Percentiles rank a stretch among this genome's conserved stretches.
phyloP scores from a whole-genome alignment of 1,140 invertebrate species.

The Lordiphosa mommai region DNA sequence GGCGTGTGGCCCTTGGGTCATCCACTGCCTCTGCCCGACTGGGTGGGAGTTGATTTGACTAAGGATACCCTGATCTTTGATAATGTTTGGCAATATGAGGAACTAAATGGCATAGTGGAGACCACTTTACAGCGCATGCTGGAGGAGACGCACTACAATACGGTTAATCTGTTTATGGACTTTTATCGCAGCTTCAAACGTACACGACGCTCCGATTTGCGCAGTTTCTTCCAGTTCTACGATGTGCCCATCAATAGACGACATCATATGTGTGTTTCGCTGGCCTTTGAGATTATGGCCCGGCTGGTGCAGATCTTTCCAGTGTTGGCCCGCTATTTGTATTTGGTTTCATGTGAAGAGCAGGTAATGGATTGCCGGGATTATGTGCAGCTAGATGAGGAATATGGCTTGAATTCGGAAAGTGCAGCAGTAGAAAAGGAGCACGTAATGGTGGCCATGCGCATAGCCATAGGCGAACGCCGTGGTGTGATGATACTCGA shows the following conservation, averaged over 20 bases:
- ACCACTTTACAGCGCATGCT: conserved; percentile 87
- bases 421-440: conserved; percentile 89
- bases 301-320: conserved; percentile 83
- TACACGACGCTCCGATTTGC: conserved; percentile 82
- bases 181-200: conserved; percentile 87
- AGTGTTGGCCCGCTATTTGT: conserved; percentile 84
- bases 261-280: conserved; percentile 93
- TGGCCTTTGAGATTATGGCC: conserved; percentile 88
- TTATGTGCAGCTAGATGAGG: conserved; percentile 82
- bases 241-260: conserved; percentile 87
- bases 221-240: conserved; percentile 87
- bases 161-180: conserved; percentile 90
- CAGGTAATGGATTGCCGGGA: conserved; percentile 85
- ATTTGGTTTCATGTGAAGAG: conserved; percentile 93
- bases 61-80: conserved; percentile 80
- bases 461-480: conserved; percentile 86
- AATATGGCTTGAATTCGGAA: conserved; percentile 82
- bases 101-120: conserved; percentile 88
- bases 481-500: conserved; percentile 89
- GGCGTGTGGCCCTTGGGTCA: conserved; percentile 83
- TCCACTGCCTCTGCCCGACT: conserved; percentile 86
- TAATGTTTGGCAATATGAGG: conserved; percentile 87
- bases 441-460: conserved; percentile 91
- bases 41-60: conserved; percentile 81
- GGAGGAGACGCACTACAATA: conserved; percentile 91